These are phyloP conservation scores for Lordiphosa collinella DNA, from an alignment of 1,140 invertebrate genomes.

Conservation along the genomic window DNA sequence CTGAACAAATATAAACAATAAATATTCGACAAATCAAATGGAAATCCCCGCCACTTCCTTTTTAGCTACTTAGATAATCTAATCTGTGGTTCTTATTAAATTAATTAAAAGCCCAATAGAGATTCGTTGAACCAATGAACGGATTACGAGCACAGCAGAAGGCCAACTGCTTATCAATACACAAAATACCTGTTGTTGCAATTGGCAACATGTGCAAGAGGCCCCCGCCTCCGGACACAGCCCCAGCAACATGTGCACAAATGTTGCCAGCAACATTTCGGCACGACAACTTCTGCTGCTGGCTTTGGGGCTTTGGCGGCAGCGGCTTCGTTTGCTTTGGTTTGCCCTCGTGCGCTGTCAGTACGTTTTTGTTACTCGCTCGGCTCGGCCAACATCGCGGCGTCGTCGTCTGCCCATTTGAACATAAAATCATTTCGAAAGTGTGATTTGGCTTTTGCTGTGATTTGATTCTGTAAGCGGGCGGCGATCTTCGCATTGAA, in stretches of 20 bases:
- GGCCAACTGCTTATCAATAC: constrained; percentile 6
- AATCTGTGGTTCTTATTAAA: constrained; percentile 51
- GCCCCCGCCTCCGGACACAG: not conserved
- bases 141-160: constrained; percentile 27
- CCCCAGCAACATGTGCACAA: not conserved
- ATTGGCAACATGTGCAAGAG: constrained; percentile 11
- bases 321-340: constrained; percentile 12
- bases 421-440: constrained; percentile 3
- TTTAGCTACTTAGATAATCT: constrained; percentile 33
- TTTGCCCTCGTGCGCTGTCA: constrained; percentile 26
- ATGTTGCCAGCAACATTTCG: constrained; percentile 30
- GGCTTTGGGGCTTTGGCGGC: not conserved
- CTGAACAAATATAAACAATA: constrained; percentile 51
- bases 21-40: constrained; percentile 53
- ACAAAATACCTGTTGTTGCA: constrained; percentile 46
- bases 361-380: constrained; percentile 59
- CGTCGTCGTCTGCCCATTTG: constrained; percentile 38
- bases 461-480: constrained; percentile 1
- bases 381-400: constrained; percentile 45
- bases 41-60: constrained; percentile 29
- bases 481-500: constrained; percentile 20
- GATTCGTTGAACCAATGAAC: constrained; percentile 15
- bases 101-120: constrained; percentile 54
- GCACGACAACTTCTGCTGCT: not conserved
- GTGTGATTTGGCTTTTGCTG: too few species aligned